Evolutionary conservation across 2,888 invertebrate genomes (phyloP), one percentile per base, ranked within the genome.

Genomic region (Elaeidobius kamerunicus): DNA sequence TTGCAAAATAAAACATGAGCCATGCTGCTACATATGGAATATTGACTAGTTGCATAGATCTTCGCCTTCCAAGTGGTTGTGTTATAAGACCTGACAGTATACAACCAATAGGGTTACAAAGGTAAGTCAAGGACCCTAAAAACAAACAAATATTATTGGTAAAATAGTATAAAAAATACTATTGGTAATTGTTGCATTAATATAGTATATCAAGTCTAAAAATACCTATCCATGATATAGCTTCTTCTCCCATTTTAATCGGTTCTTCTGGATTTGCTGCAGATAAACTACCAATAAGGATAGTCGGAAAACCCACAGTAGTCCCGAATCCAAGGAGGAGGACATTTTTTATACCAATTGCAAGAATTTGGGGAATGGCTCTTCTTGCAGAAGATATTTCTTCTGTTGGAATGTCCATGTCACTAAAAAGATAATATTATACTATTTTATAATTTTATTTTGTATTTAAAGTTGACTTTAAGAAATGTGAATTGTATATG

Each of bases 221-320:
- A n/a, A 76, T 74, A 86, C 86, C 81, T 67, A 86, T 84, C 86
- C 86, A 87, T 19, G 86, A 86, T 61, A 86, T 79, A 70, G 85
- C 79, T 14, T 81, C 78, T 62, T 76, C 76, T 48, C 77, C 76
- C 53, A 86, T 71, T 52, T 62, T 76, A 69, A 70, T 82, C 63
- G 59, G 44, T 58, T 73, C 70, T 5, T 63, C 51, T 2, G 62
- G 57, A 36, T 65, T 57, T 28, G 67, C 71, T 2, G 79, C 81
- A 40, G 79, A 72, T 32, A 89, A 78, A 4, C 85, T 84, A 5
- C 88, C 88, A 62, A 90, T 88, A 14, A 89, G 79, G 56, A 90
- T 88, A 3, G 89, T 88, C 1, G 88, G 83, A 63, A 88, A 89
- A 0, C 90, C 90, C 40, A 90, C 72, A 1, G 88, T 86, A 80